Evolutionary conservation across 1,140 invertebrate genomes (phyloP).

Genomic region (Venustaconcha ellipsiformis): DNA sequence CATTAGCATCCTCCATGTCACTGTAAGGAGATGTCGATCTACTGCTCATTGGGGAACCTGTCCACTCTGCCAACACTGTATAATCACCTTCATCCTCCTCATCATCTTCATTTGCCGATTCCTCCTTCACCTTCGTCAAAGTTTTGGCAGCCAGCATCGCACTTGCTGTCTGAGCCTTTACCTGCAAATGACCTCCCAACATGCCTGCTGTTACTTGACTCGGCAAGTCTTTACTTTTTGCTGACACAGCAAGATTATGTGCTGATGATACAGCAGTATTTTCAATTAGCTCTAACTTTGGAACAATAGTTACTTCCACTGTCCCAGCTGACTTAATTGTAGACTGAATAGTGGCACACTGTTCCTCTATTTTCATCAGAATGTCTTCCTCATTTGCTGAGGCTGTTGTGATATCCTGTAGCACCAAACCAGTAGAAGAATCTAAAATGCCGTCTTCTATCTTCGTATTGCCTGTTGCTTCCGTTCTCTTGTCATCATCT

Average conservation of each 20-base stretch:
- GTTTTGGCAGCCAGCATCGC: background rate
- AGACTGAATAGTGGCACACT: slow-evolving; percentile 71
- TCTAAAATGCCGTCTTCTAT: slow-evolving; percentile 14
- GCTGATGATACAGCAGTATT: slow-evolving; percentile 1
- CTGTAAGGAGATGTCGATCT: background rate
- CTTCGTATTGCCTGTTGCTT: slow-evolving; percentile 9
- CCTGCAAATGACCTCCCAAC: background rate
- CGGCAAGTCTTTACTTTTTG: background rate
- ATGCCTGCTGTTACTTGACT: background rate
- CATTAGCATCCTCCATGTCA: slow-evolving; percentile 1
- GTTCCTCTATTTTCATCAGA: slow-evolving; percentile 72
- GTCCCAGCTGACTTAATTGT: background rate
- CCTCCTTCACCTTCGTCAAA: slow-evolving; percentile 14
- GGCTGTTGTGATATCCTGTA: slow-evolving; percentile 4
- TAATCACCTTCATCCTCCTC: slow-evolving; percentile 41
- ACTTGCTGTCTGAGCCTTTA: background rate
- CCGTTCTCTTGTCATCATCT: slow-evolving; percentile 11
- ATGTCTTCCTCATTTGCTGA: slow-evolving; percentile 68
- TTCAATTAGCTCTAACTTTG: no score
- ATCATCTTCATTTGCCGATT: slow-evolving; percentile 36
- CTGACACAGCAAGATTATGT: slow-evolving; percentile 8
- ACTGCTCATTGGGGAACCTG: background rate
- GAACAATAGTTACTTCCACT: no score
- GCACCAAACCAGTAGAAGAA: background rate
- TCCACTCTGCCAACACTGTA: slow-evolving; percentile 64